Percentiles rank a stretch among this genome's conserved stretches.
Conservation (phyloP, 2,113 vertebrate genomes). For the Brachyhypopomus occidentalis region DNA sequence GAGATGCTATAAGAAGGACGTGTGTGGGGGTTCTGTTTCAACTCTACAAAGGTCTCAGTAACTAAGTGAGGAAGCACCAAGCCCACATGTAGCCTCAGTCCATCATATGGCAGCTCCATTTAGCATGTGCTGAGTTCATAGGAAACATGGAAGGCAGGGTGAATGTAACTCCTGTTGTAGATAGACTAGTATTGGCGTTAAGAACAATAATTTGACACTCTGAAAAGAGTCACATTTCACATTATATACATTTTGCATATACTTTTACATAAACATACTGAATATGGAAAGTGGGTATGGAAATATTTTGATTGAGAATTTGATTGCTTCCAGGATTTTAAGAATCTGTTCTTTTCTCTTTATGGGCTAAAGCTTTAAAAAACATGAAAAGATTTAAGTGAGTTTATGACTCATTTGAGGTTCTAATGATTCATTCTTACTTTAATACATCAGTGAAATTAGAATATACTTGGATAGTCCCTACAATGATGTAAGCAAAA, state of each 20-base stretch:
- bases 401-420: neutral
- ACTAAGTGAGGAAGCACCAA: slow-evolving; percentile 12
- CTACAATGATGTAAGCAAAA: neutral
- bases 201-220: slow-evolving; percentile 1
- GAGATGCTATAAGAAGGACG: neutral
- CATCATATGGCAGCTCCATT: slow-evolving; percentile 30
- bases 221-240: neutral
- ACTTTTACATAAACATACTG: no score
- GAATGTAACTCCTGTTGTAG: slow-evolving; percentile 33
- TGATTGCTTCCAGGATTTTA: neutral
- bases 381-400: neutral
- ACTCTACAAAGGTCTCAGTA: slow-evolving; percentile 5
- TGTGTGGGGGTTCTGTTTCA: neutral
- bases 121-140: slow-evolving; percentile 41
- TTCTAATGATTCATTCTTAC: neutral
- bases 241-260: neutral
- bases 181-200: slow-evolving; percentile 30
- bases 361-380: neutral
- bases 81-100: slow-evolving; percentile 32
- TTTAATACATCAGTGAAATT: neutral
- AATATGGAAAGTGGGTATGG: no score
- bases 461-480: neutral
- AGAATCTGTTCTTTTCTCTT: neutral
- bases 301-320: no score
- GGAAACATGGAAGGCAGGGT: slow-evolving; percentile 23